Conservation (phyloP, 2,888 invertebrate species). For the Allophyes oxyacanthae region DNA sequence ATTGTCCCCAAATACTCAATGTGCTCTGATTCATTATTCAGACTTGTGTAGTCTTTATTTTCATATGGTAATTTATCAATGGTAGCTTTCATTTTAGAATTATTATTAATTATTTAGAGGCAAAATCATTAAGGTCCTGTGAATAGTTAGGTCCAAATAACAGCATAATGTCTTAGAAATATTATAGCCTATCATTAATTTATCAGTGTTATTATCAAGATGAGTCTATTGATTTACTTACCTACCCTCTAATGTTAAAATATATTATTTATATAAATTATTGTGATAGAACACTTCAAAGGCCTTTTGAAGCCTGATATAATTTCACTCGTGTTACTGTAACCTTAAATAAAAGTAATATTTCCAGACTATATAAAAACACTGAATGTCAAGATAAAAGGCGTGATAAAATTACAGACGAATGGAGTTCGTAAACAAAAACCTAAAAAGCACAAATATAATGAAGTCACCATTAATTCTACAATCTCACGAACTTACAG, state of each 20-base stretch:
- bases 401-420: conserved; percentile 27
- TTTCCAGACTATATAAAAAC: conserved; percentile 17
- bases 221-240: too few relatives aligned
- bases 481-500: conserved; percentile 46
- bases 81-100: too few relatives aligned
- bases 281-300: not conserved
- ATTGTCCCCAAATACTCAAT: conserved; percentile 32
- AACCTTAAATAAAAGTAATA: conserved; percentile 20
- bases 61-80: too few relatives aligned
- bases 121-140: too few relatives aligned
- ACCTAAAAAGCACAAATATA: conserved; percentile 31
- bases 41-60: conserved; percentile 2
- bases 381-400: conserved; percentile 24
- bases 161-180: too few relatives aligned
- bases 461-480: conserved; percentile 38
- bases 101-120: too few relatives aligned
- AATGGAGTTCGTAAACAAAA: conserved; percentile 32
- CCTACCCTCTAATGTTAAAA: too few relatives aligned
- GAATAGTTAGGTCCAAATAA: too few relatives aligned
- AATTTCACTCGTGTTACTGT: conserved; percentile 5
- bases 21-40: conserved; percentile 32
- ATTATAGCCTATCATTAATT: too few relatives aligned
- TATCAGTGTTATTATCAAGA: too few relatives aligned
- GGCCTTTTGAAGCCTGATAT: not conserved
- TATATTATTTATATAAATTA: too few relatives aligned